Conservation (phyloP, 37 sponge, comb jelly and placozoan genomes). For the Mnemiopsis leidyi region DNA sequence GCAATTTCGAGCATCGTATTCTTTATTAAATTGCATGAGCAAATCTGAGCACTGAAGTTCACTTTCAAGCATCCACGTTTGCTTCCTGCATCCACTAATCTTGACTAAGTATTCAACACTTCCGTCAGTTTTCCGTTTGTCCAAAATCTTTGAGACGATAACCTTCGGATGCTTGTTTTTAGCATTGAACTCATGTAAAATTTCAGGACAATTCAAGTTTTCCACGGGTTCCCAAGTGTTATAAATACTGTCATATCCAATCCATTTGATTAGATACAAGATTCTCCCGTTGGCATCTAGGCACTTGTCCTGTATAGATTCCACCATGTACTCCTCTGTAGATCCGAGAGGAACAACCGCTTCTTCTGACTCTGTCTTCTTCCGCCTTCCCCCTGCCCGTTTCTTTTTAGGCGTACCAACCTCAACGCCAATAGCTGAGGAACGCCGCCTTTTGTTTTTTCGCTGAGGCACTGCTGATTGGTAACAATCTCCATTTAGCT, state of each 20-base stretch:
- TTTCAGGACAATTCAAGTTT: conserved; percentile 57
- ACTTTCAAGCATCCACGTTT: conserved; percentile 52
- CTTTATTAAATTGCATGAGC: not conserved
- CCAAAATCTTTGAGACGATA: conserved; percentile 40
- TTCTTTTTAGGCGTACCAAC: conserved; percentile 47
- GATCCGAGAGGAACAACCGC: not conserved
- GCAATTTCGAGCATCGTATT: not conserved
- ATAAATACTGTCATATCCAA: conserved; percentile 51
- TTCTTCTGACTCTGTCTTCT: not conserved
- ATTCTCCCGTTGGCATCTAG: conserved; percentile 54
- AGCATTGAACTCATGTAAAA: conserved; percentile 17
- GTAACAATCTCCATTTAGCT: not conserved
- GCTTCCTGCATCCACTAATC: conserved; percentile 37
- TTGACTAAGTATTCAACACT: conserved; percentile 27
- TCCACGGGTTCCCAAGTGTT: conserved; percentile 65
- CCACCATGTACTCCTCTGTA: conserved; percentile 42
- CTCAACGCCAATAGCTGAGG: conserved; percentile 13
- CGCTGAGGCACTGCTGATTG: not conserved
- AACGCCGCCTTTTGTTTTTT: conserved; percentile 26
- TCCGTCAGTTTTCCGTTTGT: not conserved
- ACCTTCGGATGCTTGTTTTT: conserved; percentile 14
- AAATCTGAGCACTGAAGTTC: conserved; percentile 35
- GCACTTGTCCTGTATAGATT: conserved; percentile 43
- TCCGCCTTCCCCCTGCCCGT: not conserved
- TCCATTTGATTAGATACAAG: conserved; percentile 44